Evolutionary conservation across 1,140 invertebrate species (phyloP), one percentile per base, ranked within the genome.

Genomic region (Rhagoletis zephyria): DNA sequence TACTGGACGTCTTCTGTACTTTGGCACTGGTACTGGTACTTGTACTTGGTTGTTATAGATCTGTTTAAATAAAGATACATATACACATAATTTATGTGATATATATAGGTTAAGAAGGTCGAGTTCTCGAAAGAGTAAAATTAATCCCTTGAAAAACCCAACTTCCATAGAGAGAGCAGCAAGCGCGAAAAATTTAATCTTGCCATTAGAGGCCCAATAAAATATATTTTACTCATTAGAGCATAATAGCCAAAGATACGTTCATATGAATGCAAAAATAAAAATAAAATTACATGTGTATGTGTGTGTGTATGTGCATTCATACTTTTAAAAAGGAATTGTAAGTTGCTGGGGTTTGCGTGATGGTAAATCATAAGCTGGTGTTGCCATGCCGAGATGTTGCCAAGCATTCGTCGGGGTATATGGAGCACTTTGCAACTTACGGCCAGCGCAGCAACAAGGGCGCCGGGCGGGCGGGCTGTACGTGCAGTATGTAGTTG

Each of bases 161-260:
- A 30, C 30, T 0, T 30, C 30, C 0, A 30, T 30, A 30, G 30
- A 30, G 30, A 30, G 30, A 30, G 30, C 30, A 1, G 30, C 30
- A 30, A 30, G 30, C 30, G 30, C 30, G 30, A 2, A 63, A 14
- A 16, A 63, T 63, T 63, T 63, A 9, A 63, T 63, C 61, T 7
- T n/a, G 61, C 7, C 61, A 63, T 63, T 63, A 63, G n/a, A n/a
- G n/a, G 14, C n/a, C 70, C 40, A n/a, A 48, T 48, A 48, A 74
- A 74, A 51, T n/a, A n/a, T 16, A 51, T 74, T 48, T 16, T 42
- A 51, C 4, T 74, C 70, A 51, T 74, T 45, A 74, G 70, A 74
- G 70, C n/a, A 3, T n/a, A 45, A 45, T 74, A 45, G 12, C 70
- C 16, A 14, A 74, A 74, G n/a, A 42, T 51, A 74, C 70, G 14